Base-by-base conservation (phyloP, 2,113 vertebrate genomes). In the Pithys albifrons region DNA sequence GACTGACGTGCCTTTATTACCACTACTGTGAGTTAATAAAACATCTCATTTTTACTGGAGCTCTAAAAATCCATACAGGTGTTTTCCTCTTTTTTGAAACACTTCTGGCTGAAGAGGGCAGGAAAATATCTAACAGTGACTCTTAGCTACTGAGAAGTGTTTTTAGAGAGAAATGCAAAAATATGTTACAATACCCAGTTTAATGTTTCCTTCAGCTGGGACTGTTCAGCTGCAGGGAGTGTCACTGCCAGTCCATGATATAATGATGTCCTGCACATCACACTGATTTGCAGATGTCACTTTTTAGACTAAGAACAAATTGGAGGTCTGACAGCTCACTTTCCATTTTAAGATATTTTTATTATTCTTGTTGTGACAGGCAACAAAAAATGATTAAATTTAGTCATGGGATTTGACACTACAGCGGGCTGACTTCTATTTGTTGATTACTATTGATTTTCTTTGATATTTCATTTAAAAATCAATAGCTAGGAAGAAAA, bases 371-470 rank as follows among this genome's bases (percentile, higher is more conserved):
- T 98, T 98, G 97, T 98, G 98, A 99, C 98, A 98, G 98, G 97
- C 97, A 97, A 98, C 97, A 97, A 98, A 98, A 96, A 99, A 98
- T 98, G 97, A 99, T 98, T 98, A 98, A 97, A 97, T 91, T 97
- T 93, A 96, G 97, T 97, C 98, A 97, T 89, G 95, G 97, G 97
- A 98, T 98, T 97, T 98, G 98, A 99, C 98, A 98, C 98, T 85
- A 96, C 93, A 96, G 96, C 95, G 96, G 94, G 89, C 96, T 97
- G 97, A 98, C 98, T 98, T 97, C 99, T 99, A 99, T 99, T 99
- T 99, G 99, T 99, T 99, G 99, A 99, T 99, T 99, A 98, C 98
- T 99, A 99, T 99, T 99, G 99, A 99, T 99, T 99, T 99, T 99
- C 98, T 98, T 98, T 99, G 98, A 99, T 99, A 98, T 97, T 98